Evolutionary conservation across 2,888 invertebrate genomes (phyloP), one percentile per base, ranked within the genome.

Genomic region (Mesodorylaimus sp.): DNA sequence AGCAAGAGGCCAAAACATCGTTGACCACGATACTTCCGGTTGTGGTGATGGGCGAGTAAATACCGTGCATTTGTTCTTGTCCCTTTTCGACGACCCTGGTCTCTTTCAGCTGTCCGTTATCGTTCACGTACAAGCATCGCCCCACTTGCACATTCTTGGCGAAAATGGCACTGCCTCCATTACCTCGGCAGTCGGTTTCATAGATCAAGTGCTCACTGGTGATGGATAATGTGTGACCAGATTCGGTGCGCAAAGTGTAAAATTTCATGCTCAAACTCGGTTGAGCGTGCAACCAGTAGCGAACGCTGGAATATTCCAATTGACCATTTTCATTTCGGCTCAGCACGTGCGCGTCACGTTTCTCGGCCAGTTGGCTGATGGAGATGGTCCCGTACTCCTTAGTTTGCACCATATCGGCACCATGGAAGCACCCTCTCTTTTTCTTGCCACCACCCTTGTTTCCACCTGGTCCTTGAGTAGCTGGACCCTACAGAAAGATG

Each of bases 1-100:
- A 43, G 26, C 26, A 43, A 7, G 44, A 43, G 5, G 44, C 44
- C 44, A 43, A 26, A 26, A 43, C 44, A 27, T 26, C 44, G 44
- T 43, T 43, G 44, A 43, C 44, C 44, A 43, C 5, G 5, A 43
- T 10, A 26, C 27, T 43, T 24, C 44, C 44, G 26, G 24, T 24
- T 5, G 7, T 3, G 5, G 44, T 43, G 44, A 43, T 19, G 13
- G 44, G 44, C 10, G 25, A 5, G 19, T 16, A 43, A 19, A 43
- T 43, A 27, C 44, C 44, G 5, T 3, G 5, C 27, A 26, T 43
- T 21, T 7, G 10, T 7, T 7, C 21, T 26, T 26, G 10, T 19
- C 7, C 10, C 7, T 7, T 7, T 5, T 43, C 27, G 5, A 21
- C 24, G 5, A 43, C 44, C 27, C 7, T 26, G 3, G 24, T 5